A percentile compares a stretch with the other conserved stretches of the same genome.
phyloP scores from a whole-genome alignment of 2,113 vertebrate genomes.

The Zonotrichia leucophrys region DNA sequence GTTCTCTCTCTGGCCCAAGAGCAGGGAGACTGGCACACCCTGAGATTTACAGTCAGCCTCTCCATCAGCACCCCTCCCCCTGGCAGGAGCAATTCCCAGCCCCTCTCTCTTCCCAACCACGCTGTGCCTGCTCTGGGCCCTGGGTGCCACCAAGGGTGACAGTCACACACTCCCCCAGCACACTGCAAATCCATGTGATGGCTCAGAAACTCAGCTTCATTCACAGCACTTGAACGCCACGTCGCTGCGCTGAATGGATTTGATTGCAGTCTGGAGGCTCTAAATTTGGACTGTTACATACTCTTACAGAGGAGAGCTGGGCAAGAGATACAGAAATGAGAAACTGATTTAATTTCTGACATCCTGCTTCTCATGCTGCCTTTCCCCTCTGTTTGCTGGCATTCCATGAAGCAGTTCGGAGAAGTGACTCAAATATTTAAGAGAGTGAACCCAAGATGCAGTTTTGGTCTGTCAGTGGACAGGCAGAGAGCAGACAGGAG shows the following conservation, averaged over 20 bases:
- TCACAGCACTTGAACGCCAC: neutral
- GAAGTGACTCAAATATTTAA: neutral
- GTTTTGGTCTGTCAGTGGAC: neutral
- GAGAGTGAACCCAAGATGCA: neutral
- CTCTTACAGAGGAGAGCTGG: neutral
- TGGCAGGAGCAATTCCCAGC: neutral
- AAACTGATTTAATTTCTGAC: neutral
- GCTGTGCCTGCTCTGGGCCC: fast-evolving
- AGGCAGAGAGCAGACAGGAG: neutral
- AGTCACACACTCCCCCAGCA: neutral
- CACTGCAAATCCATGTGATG: neutral
- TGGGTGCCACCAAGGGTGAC: neutral
- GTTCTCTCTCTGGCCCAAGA: neutral
- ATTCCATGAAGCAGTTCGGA: neutral
- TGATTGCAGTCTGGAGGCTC: constrained; percentile 14
- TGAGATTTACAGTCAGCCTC: neutral
- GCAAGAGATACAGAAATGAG: neutral
- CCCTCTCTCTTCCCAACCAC: neutral
- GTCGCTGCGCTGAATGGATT: fast-evolving
- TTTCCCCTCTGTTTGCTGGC: neutral
- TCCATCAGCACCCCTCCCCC: fast-evolving
- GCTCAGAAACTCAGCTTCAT: neutral
- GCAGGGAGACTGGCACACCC: neutral
- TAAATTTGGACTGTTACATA: neutral
- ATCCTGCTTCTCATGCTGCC: neutral